phyloP scores from a whole-genome alignment of 1,140 invertebrate genomes.

The Eupristina koningsbergeri region DNA sequence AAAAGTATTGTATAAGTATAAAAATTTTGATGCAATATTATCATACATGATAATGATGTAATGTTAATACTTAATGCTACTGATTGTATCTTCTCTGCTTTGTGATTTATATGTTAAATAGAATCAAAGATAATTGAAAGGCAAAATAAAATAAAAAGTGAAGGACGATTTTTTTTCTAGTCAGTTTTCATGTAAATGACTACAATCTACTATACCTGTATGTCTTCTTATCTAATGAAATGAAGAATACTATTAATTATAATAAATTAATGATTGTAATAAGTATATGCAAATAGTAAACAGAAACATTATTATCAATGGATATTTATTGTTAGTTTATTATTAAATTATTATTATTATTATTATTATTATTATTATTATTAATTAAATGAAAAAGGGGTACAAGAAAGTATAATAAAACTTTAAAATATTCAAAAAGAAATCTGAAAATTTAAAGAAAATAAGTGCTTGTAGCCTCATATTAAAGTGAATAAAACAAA shows the following conservation, averaged over 20 bases:
- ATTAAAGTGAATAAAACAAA: constrained; percentile 45
- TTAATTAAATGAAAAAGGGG: constrained; percentile 42
- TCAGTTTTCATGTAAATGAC: constrained; percentile 34
- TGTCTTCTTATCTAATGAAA: constrained; percentile 30
- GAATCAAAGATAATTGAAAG: constrained; percentile 11
- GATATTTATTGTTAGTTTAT: constrained; percentile 61
- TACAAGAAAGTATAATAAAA: constrained; percentile 27
- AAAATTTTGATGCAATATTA: constrained; percentile 23
- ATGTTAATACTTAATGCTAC: constrained; percentile 49
- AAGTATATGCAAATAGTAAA: constrained; percentile 63
- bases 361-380: background rate
- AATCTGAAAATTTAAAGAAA: constrained; percentile 26
- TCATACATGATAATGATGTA: constrained; percentile 38
- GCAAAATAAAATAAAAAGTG: constrained; percentile 15
- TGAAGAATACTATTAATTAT: constrained; percentile 44
- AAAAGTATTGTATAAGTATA: constrained; percentile 7
- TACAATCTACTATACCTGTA: constrained; percentile 38
- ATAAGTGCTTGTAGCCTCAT: constrained; percentile 54
- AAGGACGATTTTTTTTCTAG: constrained; percentile 28
- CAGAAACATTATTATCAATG: constrained; percentile 61
- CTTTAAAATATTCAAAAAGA: constrained; percentile 27
- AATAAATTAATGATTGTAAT: constrained; percentile 60
- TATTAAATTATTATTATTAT: constrained; percentile 11
- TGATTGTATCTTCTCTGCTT: constrained; percentile 58
- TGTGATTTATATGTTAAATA: constrained; percentile 57